These are phyloP conservation scores for Craseonycteris thonglongyai DNA, from an alignment of 2,113 vertebrate genomes.

Conservation along the genomic window DNA sequence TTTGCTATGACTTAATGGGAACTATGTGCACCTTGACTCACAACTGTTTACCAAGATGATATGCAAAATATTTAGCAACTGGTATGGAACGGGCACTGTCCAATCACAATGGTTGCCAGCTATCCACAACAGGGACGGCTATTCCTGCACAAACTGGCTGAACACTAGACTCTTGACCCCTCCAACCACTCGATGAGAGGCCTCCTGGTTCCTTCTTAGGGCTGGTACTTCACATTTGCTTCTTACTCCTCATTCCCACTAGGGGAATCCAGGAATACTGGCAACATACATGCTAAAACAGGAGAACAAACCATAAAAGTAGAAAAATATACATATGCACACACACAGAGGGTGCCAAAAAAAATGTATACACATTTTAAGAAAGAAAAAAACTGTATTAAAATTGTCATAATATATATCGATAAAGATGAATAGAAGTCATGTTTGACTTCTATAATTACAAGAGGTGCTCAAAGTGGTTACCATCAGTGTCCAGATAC, in stretches of 20 bases:
- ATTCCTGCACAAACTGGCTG: background rate
- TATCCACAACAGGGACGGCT: background rate
- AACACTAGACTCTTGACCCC: background rate
- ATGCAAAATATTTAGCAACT: background rate
- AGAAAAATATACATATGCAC: too few species aligned
- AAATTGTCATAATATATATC: too few species aligned
- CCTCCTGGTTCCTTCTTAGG: background rate
- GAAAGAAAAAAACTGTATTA: background rate
- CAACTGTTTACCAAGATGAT: background rate
- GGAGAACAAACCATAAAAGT: background rate
- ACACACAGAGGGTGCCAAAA: too few species aligned
- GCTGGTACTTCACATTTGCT: background rate
- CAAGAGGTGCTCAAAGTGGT: too few species aligned
- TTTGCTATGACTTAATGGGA: background rate
- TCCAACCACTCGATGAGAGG: background rate
- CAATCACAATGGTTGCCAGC: background rate
- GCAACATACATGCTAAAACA: background rate
- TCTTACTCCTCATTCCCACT: background rate
- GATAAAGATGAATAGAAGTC: too few species aligned
- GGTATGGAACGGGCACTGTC: background rate
- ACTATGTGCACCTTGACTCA: background rate
- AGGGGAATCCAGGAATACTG: background rate
- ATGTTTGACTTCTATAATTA: too few species aligned
- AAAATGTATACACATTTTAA: too few species aligned
- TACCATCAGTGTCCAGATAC: too few species aligned